These are phyloP conservation scores for Vombatus ursinus DNA, from an alignment of 2,113 vertebrate genomes.

Conservation along the genomic window DNA sequence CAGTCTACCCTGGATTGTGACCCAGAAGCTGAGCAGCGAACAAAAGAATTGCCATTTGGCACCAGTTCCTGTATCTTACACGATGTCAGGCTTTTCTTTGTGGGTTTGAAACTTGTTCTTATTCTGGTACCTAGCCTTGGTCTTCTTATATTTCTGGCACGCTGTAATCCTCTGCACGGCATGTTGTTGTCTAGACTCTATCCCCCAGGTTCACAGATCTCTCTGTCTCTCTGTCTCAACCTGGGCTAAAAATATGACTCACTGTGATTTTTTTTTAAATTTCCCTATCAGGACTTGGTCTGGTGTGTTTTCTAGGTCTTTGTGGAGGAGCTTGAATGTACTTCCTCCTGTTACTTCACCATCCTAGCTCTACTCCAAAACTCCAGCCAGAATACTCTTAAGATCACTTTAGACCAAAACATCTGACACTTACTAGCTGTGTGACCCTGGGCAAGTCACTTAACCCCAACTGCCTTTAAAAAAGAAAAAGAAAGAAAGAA, in stretches of 20 bases:
- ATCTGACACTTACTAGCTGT: too few relatives aligned
- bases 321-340: neutral
- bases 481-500: too few relatives aligned
- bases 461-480: too few relatives aligned
- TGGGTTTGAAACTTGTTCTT: neutral
- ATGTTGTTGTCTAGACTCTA: too few relatives aligned
- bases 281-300: neutral
- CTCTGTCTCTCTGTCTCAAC: neutral
- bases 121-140: neutral
- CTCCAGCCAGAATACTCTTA: slow-evolving; percentile 23
- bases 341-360: neutral
- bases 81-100: neutral
- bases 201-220: neutral
- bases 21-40: too few relatives aligned
- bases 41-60: neutral
- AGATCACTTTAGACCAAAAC: slow-evolving; percentile 6
- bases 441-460: too few relatives aligned
- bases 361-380: neutral
- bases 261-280: neutral
- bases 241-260: neutral
- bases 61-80: neutral
- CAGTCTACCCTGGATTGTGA: too few relatives aligned
- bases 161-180: neutral
- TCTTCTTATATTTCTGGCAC: neutral
- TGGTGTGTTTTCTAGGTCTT: neutral